Percentiles rank a stretch among this genome's conserved stretches.
These are phyloP conservation scores for Sarcophaga carnaria DNA, from an alignment of 2,888 invertebrate species.

Conservation along the genomic window DNA sequence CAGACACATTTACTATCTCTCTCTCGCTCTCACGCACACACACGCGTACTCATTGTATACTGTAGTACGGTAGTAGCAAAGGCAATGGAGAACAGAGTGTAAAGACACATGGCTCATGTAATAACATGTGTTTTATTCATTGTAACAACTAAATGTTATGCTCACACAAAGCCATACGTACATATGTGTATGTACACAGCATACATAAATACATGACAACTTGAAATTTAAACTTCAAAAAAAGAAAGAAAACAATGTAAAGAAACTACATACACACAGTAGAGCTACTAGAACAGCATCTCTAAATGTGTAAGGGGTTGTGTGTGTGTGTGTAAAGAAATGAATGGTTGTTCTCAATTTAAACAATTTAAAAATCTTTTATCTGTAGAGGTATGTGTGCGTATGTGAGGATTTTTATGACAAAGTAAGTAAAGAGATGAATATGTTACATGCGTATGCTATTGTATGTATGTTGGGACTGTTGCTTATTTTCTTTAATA, in stretches of 20 bases:
- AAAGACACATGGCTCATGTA: slow-evolving; percentile 19
- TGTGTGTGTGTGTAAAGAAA: too few relatives aligned
- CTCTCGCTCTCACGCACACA: too few relatives aligned
- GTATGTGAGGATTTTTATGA: not conserved
- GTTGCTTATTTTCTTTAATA: not conserved
- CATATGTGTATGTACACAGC: not conserved
- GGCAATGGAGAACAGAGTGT: not conserved
- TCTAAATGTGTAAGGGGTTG: too few relatives aligned
- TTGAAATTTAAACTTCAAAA: not conserved
- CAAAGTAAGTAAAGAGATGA: too few relatives aligned
- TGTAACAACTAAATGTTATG: slow-evolving; percentile 3
- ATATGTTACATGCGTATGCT: too few relatives aligned
- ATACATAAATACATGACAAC: not conserved
- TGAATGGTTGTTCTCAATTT: slow-evolving; percentile 2
- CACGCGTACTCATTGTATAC: not conserved
- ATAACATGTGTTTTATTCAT: slow-evolving; percentile 40
- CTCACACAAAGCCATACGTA: too few relatives aligned
- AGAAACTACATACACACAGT: too few relatives aligned
- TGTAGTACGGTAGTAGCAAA: too few relatives aligned
- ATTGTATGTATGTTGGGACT: not conserved
- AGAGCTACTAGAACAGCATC: too few relatives aligned
- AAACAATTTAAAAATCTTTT: slow-evolving; percentile 4
- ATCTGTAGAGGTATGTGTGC: not conserved
- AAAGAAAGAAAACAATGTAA: not conserved
- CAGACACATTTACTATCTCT: not conserved